Evolutionary conservation across 1,140 invertebrate genomes (phyloP).

Genomic region (Sminthurinus signatus): DNA sequence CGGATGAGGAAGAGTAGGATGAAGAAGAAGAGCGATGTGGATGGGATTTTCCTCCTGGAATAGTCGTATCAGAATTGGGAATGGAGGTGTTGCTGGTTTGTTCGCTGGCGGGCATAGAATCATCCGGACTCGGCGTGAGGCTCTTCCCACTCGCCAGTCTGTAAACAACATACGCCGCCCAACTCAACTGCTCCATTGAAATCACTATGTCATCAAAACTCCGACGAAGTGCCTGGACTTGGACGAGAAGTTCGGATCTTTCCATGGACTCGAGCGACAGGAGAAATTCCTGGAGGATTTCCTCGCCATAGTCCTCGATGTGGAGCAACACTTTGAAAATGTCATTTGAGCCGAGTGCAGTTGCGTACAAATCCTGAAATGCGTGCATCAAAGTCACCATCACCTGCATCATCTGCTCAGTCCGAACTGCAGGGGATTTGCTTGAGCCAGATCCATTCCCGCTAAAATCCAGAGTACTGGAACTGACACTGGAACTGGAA

Average conservation of each 20-base stretch:
- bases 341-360: constrained; percentile 17
- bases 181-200: constrained; percentile 29
- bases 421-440: too few species aligned
- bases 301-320: constrained; percentile 10
- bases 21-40: too few species aligned
- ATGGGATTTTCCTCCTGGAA: not conserved
- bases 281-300: constrained; percentile 25
- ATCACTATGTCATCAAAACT: constrained; percentile 33
- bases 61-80: too few species aligned
- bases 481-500: not conserved
- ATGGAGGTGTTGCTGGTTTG: too few species aligned
- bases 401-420: constrained; percentile 19
- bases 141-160: constrained; percentile 23
- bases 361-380: constrained; percentile 28
- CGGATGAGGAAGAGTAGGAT: too few species aligned
- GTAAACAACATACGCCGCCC: constrained; percentile 24
- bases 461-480: not conserved
- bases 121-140: constrained; percentile 2
- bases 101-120: not conserved
- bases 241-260: constrained; percentile 22
- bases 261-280: constrained; percentile 17
- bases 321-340: constrained; percentile 31
- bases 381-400: constrained; percentile 18
- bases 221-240: constrained; percentile 23
- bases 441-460: not conserved